Base-by-base conservation (phyloP, 2,888 invertebrate genomes). In the Leptopilina myrica region DNA sequence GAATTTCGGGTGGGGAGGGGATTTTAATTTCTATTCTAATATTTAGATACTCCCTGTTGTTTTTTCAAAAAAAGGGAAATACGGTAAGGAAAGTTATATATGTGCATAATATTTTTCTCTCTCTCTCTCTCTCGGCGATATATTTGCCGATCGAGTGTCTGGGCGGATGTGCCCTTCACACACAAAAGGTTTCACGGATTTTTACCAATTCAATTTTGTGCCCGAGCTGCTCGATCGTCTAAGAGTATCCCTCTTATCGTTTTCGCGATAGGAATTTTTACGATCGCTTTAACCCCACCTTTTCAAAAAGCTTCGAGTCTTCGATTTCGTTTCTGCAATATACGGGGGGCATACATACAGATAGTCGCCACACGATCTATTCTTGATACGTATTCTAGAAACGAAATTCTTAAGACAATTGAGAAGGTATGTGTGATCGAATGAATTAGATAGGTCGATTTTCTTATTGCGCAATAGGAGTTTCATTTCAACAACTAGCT, bases 261-360 rank as follows among this genome's bases (percentile, higher is more conserved):
- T 83, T 84, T 82, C 84, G 86, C 85, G 87, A 88, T 88, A 85
- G 86, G 85, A 86, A 87, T 87, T 87, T 89, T 88, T 87, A 88
- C 83, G 86, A 83, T 79, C 85, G 84, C 85, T 87, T 86, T 84
- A 86, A 49, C 49, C 85, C 84, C 84, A 84, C 87, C 85, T 87
- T 85, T 83, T 82, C 78, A 33, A 33, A 33, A 33, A 33, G 33
- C 33, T 33, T 78, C 56, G 56, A n/a, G 33, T 56, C 56, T 73
- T 73, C 73, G 73, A 73, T 73, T 49, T 82, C 78, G 56, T 56
- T 40, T 33, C 78, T 77, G 77, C 5, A 2, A 33, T 33, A 46
- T 49, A 77, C 78, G 20, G 20, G 20, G 46, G 76, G 20, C 26
- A 76, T 62, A 69, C 65, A 73, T 56, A 73, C 56, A 73, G 56